These are phyloP conservation scores for Plemyria rubiginata DNA, from an alignment of 2,888 invertebrate genomes.

Conservation along the genomic window DNA sequence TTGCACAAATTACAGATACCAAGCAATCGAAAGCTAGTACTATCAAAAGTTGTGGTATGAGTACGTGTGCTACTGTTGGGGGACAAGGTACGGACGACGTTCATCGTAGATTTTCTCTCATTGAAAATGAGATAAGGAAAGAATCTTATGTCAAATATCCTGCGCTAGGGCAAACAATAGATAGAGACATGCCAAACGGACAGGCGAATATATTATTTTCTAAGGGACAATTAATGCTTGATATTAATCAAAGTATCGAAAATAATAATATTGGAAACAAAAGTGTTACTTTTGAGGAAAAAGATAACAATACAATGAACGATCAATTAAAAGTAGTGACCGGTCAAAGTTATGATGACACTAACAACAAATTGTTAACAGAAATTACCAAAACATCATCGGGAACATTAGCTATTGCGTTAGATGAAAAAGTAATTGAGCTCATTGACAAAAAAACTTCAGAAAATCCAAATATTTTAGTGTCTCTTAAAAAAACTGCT, in stretches of 20 bases:
- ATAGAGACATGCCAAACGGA: slow-evolving; percentile 7
- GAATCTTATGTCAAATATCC: slow-evolving; percentile 14
- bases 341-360: slow-evolving; percentile 5
- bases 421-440: slow-evolving; percentile 53
- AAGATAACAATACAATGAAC: slow-evolving; percentile 34
- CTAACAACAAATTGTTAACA: slow-evolving; percentile 30
- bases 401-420: slow-evolving; percentile 50
- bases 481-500: slow-evolving; percentile 46
- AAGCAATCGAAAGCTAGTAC: slow-evolving; percentile 53
- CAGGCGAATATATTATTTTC: slow-evolving; percentile 16
- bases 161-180: not conserved
- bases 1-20: slow-evolving; percentile 54
- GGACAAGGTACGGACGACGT: slow-evolving; percentile 22
- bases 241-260: slow-evolving; percentile 1
- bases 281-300: slow-evolving; percentile 24
- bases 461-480: slow-evolving; percentile 42
- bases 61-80: slow-evolving; percentile 31
- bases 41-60: slow-evolving; percentile 41
- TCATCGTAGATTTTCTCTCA: slow-evolving; percentile 10
- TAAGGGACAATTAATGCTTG: not conserved
- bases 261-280: slow-evolving; percentile 2
- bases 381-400: slow-evolving; percentile 49
- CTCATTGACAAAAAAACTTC: slow-evolving; percentile 49
- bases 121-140: slow-evolving; percentile 26
- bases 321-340: slow-evolving; percentile 26